phyloP scores from a whole-genome alignment of 2,797 vertebrate species.

The Gobio occitaniae region DNA sequence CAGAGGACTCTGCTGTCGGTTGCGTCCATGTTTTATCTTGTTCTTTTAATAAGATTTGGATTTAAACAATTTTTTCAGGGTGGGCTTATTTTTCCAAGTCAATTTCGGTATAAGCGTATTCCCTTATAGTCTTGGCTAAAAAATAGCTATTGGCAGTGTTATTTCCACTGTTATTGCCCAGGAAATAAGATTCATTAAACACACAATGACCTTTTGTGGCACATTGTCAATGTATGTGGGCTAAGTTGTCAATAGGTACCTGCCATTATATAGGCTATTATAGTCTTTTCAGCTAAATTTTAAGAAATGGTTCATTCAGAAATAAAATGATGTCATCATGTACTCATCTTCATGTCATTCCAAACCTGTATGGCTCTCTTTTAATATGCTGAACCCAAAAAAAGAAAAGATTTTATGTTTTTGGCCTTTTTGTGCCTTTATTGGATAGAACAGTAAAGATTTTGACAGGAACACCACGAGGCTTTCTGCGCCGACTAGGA shows the following conservation, averaged over 20 bases:
- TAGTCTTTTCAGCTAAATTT: neutral
- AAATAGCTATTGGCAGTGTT: neutral
- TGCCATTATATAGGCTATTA: neutral
- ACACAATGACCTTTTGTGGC: neutral
- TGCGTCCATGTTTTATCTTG: neutral
- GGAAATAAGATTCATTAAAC: neutral
- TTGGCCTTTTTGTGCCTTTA: too few relatives aligned
- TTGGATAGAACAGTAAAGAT: too few relatives aligned
- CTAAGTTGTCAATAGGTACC: neutral
- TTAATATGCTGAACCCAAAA: neutral
- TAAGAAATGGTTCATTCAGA: neutral
- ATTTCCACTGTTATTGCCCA: neutral
- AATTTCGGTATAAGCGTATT: neutral
- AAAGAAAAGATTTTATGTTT: too few relatives aligned
- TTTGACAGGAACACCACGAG: too few relatives aligned
- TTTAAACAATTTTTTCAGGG: neutral
- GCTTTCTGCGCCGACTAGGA: too few relatives aligned
- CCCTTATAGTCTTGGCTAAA: neutral
- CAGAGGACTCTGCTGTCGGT: neutral
- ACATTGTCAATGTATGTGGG: neutral
- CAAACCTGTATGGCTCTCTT: neutral
- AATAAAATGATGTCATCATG: neutral
- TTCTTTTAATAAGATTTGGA: constrained; percentile 15
- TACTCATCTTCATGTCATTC: neutral
- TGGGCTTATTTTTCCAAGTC: constrained; percentile 8